Percentiles rank a stretch among this genome's conserved stretches.
These are phyloP conservation scores for Emys orbicularis DNA, from an alignment of 2,797 vertebrate genomes.

Conservation along the genomic window DNA sequence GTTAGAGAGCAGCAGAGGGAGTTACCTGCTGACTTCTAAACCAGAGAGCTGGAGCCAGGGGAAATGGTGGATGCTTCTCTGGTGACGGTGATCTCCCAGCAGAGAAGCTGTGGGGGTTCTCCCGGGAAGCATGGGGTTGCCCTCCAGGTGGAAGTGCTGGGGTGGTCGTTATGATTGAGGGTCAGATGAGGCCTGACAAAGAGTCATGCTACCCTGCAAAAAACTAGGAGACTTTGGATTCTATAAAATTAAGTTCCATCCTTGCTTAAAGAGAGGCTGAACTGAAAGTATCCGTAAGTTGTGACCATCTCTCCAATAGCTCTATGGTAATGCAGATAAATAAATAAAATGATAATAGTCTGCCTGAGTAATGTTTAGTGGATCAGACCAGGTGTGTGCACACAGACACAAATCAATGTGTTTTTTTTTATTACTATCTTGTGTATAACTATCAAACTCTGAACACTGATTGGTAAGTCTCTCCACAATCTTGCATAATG, in stretches of 20 bases:
- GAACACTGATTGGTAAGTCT: background rate
- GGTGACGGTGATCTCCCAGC: too few relatives aligned
- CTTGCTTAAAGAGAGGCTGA: fast-evolving
- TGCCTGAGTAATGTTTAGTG: background rate
- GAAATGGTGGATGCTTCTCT: too few relatives aligned
- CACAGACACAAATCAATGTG: background rate
- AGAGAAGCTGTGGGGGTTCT: too few relatives aligned
- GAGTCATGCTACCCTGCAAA: background rate
- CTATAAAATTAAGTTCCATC: background rate
- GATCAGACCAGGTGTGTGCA: background rate
- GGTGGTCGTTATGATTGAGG: too few relatives aligned
- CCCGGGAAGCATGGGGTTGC: too few relatives aligned
- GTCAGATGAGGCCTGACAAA: too few relatives aligned
- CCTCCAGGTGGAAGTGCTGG: too few relatives aligned
- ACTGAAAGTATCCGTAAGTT: background rate
- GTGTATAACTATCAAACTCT: background rate
- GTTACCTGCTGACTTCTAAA: too few relatives aligned
- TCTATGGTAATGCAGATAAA: background rate
- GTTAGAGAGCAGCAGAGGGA: too few relatives aligned
- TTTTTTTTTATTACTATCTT: background rate
- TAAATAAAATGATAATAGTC: background rate
- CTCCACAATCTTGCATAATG: too few relatives aligned
- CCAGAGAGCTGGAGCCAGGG: too few relatives aligned
- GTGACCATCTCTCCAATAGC: background rate
- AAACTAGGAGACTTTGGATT: background rate